Evolutionary conservation across 2,797 vertebrate genomes (phyloP).

Genomic region (Hypotaenidia philippensis): DNA sequence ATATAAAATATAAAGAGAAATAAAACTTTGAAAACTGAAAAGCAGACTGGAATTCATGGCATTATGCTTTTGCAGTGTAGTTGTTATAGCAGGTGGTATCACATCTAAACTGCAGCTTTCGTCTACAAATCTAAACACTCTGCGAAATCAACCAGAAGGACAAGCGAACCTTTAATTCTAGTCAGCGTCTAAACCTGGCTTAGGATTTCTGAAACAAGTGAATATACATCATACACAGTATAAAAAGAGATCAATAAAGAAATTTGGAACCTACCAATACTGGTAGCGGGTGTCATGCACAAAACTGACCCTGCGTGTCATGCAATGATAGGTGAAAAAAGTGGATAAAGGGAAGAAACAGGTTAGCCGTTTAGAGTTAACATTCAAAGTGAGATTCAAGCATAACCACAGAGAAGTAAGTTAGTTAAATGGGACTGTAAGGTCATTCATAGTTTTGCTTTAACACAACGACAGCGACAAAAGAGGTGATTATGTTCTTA

Average conservation of each 20-base stretch:
- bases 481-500: background rate
- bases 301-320: conserved; percentile 96
- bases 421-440: conserved; percentile 81
- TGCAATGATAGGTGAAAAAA: conserved; percentile 88
- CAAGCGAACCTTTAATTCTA: conserved; percentile 72
- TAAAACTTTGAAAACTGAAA: conserved; percentile 79
- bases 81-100: conserved; percentile 77
- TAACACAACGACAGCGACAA: background rate
- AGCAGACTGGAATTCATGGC: conserved; percentile 76
- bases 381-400: conserved; percentile 86
- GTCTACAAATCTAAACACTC: conserved; percentile 63
- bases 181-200: conserved; percentile 62
- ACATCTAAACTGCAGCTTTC: conserved; percentile 69
- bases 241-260: conserved; percentile 84
- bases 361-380: conserved; percentile 87
- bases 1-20: conserved; percentile 80
- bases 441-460: conserved; percentile 77
- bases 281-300: conserved; percentile 98
- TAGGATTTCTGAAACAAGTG: conserved; percentile 77
- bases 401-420: conserved; percentile 83
- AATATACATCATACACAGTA: conserved; percentile 77
- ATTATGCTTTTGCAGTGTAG: conserved; percentile 75
- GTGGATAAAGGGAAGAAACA: conserved; percentile 91
- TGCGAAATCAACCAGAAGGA: conserved; percentile 76
- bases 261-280: conserved; percentile 94